phyloP scores from a whole-genome alignment of 1,140 invertebrate genomes.

The Saccostrea glomerata region DNA sequence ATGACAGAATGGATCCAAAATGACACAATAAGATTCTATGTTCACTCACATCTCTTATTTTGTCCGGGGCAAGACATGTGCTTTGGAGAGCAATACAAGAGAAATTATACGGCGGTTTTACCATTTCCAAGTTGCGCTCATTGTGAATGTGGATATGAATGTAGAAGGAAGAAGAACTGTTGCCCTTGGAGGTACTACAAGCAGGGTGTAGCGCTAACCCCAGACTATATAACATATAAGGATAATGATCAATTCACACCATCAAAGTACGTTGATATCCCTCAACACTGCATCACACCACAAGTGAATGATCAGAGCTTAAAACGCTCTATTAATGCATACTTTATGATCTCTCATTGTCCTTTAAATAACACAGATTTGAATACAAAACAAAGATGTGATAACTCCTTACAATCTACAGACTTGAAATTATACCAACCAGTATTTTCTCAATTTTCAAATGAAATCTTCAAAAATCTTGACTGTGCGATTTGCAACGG shows the following conservation, averaged over 20 bases:
- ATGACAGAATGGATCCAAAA: conserved; percentile 18
- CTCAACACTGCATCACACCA: background rate
- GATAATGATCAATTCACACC: background rate
- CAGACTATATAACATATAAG: background rate
- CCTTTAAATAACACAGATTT: background rate
- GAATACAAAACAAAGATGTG: background rate
- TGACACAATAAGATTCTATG: background rate
- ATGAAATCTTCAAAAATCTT: conserved; percentile 5
- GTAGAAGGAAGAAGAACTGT: background rate
- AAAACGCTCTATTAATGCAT: background rate
- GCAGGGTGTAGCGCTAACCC: background rate
- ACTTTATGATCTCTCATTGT: background rate
- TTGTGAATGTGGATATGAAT: background rate
- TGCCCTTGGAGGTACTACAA: background rate
- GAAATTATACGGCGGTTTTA: background rate
- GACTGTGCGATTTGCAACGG: conserved; percentile 1
- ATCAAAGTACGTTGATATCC: background rate
- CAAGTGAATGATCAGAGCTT: background rate
- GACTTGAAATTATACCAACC: background rate
- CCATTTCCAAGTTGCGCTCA: background rate
- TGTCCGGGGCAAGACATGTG: conserved; percentile 23
- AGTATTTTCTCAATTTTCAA: background rate
- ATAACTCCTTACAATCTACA: background rate
- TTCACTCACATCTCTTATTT: background rate
- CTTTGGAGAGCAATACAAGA: background rate